Percentiles rank a stretch among this genome's conserved stretches.
These are phyloP conservation scores for Agrochola litura DNA, from an alignment of 2,888 invertebrate species.

Conservation along the genomic window DNA sequence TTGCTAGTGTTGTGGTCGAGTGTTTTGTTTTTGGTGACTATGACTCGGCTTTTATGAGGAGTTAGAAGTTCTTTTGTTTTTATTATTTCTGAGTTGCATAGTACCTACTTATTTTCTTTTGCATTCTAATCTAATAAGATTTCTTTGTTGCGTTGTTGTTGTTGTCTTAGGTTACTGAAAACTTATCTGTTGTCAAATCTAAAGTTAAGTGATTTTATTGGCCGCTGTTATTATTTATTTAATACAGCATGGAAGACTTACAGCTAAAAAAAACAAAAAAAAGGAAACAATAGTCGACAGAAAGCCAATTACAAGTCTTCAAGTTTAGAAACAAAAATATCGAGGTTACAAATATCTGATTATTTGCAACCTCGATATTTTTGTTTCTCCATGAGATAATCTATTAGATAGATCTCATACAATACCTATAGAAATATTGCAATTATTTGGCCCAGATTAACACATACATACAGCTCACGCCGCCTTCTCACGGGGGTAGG, in stretches of 20 bases:
- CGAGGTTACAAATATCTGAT: no score
- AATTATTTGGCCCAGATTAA: neutral
- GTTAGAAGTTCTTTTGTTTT: constrained; percentile 11
- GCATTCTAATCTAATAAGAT: neutral
- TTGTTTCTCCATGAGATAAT: no score
- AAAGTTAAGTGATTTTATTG: neutral
- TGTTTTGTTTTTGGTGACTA: constrained; percentile 48
- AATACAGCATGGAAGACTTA: no score
- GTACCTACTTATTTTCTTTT: neutral
- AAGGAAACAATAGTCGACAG: no score
- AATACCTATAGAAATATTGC: neutral
- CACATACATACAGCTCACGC: no score
- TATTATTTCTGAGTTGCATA: neutral
- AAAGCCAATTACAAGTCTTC: no score
- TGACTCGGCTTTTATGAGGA: constrained; percentile 30
- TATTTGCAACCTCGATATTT: no score
- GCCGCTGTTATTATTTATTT: no score
- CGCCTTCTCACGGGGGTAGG: no score
- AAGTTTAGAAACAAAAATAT: no score
- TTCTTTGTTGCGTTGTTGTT: neutral
- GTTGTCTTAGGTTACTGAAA: neutral
- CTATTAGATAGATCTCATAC: no score
- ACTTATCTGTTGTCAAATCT: neutral
- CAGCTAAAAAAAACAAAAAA: no score
- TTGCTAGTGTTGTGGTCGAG: constrained; percentile 37